A percentile compares a stretch with the other conserved stretches of the same genome.
phyloP scores from a whole-genome alignment of 2,113 vertebrate genomes.

The Pseudopodoces humilis region DNA sequence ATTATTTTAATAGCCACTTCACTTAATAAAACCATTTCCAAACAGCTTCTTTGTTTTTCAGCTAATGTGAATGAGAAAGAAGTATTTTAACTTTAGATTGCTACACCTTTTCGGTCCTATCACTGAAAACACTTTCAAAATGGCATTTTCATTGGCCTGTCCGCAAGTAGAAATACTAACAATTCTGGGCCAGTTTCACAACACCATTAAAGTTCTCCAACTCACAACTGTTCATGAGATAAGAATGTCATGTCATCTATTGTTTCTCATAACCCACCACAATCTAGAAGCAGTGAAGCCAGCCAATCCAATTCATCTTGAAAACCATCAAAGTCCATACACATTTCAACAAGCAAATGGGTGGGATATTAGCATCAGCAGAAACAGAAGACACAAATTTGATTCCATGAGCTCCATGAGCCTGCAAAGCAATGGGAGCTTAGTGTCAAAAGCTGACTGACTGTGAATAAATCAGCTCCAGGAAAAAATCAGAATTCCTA shows the following conservation, averaged over 20 bases:
- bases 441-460: constrained; percentile 4
- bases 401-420: constrained; percentile 5
- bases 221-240: background rate
- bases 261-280: constrained; percentile 25
- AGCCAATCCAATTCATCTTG: constrained; percentile 18
- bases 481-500: background rate
- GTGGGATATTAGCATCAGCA: constrained; percentile 9
- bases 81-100: background rate
- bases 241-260: constrained; percentile 4
- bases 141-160: background rate
- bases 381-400: background rate
- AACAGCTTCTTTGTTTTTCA: background rate
- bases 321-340: constrained; percentile 3
- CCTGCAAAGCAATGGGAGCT: background rate
- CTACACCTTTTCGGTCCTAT: background rate
- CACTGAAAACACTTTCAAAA: background rate
- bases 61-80: background rate
- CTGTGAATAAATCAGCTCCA: background rate
- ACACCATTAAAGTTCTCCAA: constrained; percentile 29
- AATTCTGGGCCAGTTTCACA: background rate
- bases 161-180: constrained; percentile 4
- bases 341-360: background rate
- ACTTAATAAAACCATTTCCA: background rate
- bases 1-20: background rate
- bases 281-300: background rate